Evolutionary conservation across 2,888 invertebrate species (phyloP).

Genomic region (Lysandra bellargus): DNA sequence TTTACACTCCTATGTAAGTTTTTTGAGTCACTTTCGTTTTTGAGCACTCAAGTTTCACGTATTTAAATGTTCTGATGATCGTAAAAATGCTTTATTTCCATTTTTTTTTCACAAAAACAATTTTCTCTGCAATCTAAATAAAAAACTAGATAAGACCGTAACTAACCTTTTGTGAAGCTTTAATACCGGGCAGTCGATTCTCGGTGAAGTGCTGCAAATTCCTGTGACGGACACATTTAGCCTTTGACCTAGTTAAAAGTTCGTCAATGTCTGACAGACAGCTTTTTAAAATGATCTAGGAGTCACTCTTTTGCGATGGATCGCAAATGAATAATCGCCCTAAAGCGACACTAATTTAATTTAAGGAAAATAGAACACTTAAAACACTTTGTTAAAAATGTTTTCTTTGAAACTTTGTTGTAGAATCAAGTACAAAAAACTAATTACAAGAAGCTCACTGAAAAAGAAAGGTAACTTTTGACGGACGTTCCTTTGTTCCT

Average conservation of each 20-base stretch:
- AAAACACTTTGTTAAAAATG: neutral
- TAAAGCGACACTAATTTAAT: neutral
- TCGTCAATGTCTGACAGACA: neutral
- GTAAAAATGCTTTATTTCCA: too few species aligned
- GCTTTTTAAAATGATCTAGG: neutral
- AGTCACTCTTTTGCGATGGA: neutral
- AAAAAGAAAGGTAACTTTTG: neutral
- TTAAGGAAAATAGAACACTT: too few species aligned
- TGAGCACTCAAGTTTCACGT: too few species aligned
- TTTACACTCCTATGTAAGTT: too few species aligned
- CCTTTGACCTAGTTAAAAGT: neutral
- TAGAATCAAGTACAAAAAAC: neutral
- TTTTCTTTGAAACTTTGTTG: neutral
- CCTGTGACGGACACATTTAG: neutral
- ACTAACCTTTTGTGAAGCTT: constrained; percentile 7
- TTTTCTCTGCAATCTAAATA: neutral
- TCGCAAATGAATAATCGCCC: neutral
- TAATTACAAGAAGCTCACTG: neutral
- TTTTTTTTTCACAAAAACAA: neutral
- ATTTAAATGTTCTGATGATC: too few species aligned
- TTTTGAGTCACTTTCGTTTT: too few species aligned
- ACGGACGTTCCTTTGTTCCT: constrained; percentile 1
- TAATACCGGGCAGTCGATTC: neutral
- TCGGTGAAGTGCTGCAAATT: neutral
- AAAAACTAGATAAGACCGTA: neutral